These are phyloP conservation scores for Tetrax tetrax DNA, from an alignment of 2,113 vertebrate genomes.

Conservation along the genomic window DNA sequence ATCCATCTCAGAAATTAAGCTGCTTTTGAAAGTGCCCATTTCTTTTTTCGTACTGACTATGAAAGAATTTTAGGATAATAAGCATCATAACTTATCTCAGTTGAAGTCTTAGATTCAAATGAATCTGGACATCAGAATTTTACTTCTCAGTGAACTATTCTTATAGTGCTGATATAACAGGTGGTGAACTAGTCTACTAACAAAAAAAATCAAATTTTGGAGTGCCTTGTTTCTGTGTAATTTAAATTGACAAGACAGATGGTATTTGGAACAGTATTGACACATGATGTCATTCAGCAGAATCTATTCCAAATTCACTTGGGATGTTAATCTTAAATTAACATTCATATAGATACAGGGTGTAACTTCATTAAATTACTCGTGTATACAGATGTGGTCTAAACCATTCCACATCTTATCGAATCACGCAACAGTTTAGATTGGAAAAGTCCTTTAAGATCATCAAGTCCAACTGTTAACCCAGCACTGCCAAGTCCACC, in stretches of 20 bases:
- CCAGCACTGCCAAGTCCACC: no score
- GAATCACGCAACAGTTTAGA: no score
- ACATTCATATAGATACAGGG: background rate
- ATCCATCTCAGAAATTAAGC: background rate
- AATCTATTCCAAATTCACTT: background rate
- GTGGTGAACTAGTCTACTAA: background rate
- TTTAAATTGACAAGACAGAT: background rate
- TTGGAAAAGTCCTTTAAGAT: no score
- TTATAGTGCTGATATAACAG: background rate
- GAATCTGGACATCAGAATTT: background rate
- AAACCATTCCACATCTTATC: background rate
- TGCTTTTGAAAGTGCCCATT: background rate
- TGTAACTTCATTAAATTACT: background rate
- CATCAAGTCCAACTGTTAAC: no score
- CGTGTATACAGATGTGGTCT: background rate
- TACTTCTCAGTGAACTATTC: background rate
- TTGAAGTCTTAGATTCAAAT: background rate
- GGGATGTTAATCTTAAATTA: background rate
- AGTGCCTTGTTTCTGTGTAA: background rate
- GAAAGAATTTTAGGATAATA: background rate
- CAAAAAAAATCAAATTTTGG: background rate
- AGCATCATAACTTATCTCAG: background rate
- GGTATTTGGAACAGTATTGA: background rate
- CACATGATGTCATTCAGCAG: background rate
- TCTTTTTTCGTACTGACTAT: background rate